Evolutionary conservation across 2,888 invertebrate species (phyloP).

Genomic region (Philereme transversata): DNA sequence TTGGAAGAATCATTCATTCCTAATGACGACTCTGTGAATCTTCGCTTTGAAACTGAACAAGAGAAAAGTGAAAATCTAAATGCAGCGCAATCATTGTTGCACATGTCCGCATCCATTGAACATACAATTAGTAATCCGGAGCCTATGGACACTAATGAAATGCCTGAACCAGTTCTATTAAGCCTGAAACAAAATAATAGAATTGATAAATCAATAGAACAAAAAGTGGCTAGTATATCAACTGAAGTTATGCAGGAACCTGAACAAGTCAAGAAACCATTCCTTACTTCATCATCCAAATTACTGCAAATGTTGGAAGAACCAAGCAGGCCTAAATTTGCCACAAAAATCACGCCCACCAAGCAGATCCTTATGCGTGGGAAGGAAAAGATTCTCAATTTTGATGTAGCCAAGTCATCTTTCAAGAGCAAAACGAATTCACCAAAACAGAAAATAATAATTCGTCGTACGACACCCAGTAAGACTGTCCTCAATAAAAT

Average conservation of each 20-base stretch:
- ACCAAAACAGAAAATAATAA: slow-evolving; percentile 76
- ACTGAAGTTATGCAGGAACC: slow-evolving; percentile 56
- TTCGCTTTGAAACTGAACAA: slow-evolving; percentile 72
- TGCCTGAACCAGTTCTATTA: slow-evolving; percentile 38
- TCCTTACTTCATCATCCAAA: slow-evolving; percentile 78
- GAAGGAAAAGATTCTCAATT: slow-evolving; percentile 78
- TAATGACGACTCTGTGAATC: slow-evolving; percentile 52
- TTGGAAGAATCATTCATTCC: slow-evolving; percentile 36
- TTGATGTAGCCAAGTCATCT: slow-evolving; percentile 69
- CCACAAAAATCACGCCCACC: slow-evolving; percentile 53
- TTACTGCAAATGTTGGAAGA: slow-evolving; percentile 84
- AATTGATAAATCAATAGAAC: slow-evolving; percentile 51
- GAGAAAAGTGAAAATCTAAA: slow-evolving; percentile 78
- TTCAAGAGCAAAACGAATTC: slow-evolving; percentile 61
- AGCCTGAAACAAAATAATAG: slow-evolving; percentile 52
- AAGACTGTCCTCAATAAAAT: slow-evolving; percentile 67
- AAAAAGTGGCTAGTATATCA: slow-evolving; percentile 54
- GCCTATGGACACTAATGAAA: slow-evolving; percentile 49
- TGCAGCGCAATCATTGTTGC: slow-evolving; percentile 78
- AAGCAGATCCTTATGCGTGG: slow-evolving; percentile 64
- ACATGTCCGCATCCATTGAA: slow-evolving; percentile 78
- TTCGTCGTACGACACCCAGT: slow-evolving; percentile 65
- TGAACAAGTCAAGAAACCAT: slow-evolving; percentile 53
- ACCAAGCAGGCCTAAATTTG: slow-evolving; percentile 61
- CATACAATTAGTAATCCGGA: slow-evolving; percentile 64